These are phyloP conservation scores for Diadema setosum DNA, from an alignment of 35 echinoderm and acorn worm genomes.

Conservation along the genomic window DNA sequence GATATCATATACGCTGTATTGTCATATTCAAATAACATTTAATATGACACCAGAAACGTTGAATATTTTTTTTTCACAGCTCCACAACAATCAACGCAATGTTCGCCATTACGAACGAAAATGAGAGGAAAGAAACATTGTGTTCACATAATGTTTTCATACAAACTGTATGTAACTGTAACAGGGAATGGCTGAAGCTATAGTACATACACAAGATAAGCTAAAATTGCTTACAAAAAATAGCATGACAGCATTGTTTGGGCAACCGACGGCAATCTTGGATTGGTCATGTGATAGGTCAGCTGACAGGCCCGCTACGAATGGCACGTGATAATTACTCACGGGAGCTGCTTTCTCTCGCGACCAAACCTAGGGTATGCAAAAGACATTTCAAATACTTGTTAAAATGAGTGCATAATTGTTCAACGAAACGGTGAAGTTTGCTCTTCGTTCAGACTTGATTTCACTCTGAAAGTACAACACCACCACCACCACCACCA, in stretches of 20 bases:
- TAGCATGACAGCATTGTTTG: background rate
- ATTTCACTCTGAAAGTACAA: background rate
- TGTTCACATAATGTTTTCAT: background rate
- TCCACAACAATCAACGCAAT: background rate
- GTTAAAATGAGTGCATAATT: background rate
- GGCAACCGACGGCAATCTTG: background rate
- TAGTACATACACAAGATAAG: no score
- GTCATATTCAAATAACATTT: no score
- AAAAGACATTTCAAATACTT: background rate
- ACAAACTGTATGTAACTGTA: background rate
- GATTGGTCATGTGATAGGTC: background rate
- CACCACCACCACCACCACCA: background rate
- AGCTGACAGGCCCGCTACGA: background rate
- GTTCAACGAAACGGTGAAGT: background rate
- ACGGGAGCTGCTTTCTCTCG: background rate
- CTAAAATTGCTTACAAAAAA: background rate
- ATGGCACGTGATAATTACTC: background rate
- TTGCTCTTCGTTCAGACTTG: background rate
- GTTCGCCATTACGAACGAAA: background rate
- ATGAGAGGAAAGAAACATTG: background rate
- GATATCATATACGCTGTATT: no score
- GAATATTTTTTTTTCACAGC: no score
- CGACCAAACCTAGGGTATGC: background rate
- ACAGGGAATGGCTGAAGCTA: no score
- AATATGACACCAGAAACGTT: no score